Conservation (phyloP, 2,113 vertebrate genomes). For the Nyctibius bracteatus region DNA sequence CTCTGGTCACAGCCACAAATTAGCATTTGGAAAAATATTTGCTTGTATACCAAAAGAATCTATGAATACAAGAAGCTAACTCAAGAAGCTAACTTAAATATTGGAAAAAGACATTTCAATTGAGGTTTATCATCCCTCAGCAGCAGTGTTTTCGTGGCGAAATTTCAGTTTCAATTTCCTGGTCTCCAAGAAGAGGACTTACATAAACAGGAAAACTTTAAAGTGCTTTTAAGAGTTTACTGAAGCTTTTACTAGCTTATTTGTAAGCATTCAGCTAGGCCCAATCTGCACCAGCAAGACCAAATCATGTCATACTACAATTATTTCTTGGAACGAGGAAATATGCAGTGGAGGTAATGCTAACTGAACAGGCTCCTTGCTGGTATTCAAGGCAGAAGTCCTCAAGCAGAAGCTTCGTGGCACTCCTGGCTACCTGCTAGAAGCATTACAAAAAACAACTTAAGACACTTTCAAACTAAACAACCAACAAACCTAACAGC, state of each 20-base stretch:
- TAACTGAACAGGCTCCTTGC: background rate
- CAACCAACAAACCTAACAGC: background rate
- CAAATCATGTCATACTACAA: background rate
- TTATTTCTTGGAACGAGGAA: background rate
- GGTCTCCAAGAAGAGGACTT: background rate
- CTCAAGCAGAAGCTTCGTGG: background rate
- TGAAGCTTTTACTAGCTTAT: background rate
- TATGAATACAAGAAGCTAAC: background rate
- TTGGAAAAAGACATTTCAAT: background rate
- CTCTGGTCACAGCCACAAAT: background rate
- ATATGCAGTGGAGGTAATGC: accelerated
- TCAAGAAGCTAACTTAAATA: background rate
- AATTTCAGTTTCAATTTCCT: background rate
- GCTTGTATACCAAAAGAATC: background rate
- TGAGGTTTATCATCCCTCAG: background rate
- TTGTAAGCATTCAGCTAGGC: background rate
- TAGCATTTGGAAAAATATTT: background rate
- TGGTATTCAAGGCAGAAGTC: background rate
- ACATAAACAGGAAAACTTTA: background rate
- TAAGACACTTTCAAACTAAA: background rate
- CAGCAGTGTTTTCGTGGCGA: background rate
- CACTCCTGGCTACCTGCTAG: background rate
- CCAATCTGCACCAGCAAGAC: background rate
- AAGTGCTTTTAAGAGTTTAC: background rate
- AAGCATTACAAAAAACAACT: background rate